Evolutionary conservation across 2,113 vertebrate species (phyloP), one percentile per base, ranked within the genome.

Genomic region (Pelecanus crispus): DNA sequence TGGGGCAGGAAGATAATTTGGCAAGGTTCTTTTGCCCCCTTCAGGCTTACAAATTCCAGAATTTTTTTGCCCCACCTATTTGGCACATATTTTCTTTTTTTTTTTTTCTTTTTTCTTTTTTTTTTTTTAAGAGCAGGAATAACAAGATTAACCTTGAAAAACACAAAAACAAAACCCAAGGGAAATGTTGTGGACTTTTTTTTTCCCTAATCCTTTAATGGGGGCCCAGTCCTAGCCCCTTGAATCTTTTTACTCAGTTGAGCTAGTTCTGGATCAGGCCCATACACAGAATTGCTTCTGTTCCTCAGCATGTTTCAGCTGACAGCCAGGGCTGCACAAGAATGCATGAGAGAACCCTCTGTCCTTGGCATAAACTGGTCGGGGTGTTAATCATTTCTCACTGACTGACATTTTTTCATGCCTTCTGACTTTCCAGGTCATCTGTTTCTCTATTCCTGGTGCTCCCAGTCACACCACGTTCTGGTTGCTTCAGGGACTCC

Each of bases 301-400:
- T 19, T 92, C 55, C 21, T 88, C 28, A 2, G 74, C 55, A 14
- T 83, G 89, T 91, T 96, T 80, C 81, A 91, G 63, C 85, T 93
- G 75, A 94, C 67, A 71, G 90, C 47, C 36, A 56, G 58, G 55
- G 42, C 88, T 74, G 42, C 71, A 87, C 45, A 77, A 79, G 25
- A 96, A 95, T 53, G 56, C 45, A 58, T 21, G n/a, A 91, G 81
- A 94, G 94, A 91, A 95, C 90, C 73, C 75, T 47, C 50, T 94
- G 95, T 92, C 90, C 95, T 97, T 95, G 92, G 92, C 72, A 79
- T 78, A 94, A 81, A 77, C 62, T 78, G 92, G 59, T 47, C 4
- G 6, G 83, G 55, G 70, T 80, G 90, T 93, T 91, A 85, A 85
- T 95, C 36, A 87, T 84, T 90, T 86, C 47, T 70, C 74, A 81